These are phyloP conservation scores for Dascillus cervinus DNA, from an alignment of 2,888 invertebrate species.

Conservation along the genomic window DNA sequence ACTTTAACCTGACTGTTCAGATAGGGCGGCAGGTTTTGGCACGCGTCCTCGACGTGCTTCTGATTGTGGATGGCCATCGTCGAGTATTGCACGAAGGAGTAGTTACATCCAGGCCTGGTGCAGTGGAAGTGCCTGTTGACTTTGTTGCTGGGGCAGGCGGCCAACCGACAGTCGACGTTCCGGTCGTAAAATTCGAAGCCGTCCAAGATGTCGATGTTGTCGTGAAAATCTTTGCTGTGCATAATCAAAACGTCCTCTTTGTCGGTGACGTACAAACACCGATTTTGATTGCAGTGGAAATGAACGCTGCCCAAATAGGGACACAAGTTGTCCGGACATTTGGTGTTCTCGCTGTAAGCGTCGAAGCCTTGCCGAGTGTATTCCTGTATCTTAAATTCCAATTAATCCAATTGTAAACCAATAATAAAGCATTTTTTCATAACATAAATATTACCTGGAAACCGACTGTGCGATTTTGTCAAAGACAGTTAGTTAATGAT, in stretches of 20 bases:
- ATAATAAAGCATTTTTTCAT: too few species aligned
- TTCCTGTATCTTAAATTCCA: conserved; percentile 42
- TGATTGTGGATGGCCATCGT: conserved; percentile 66
- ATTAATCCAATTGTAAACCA: not conserved
- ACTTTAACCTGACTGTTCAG: conserved; percentile 24
- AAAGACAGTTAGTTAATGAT: too few species aligned
- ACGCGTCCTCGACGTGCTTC: conserved; percentile 47
- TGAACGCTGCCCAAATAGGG: conserved; percentile 63
- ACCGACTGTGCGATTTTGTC: too few species aligned
- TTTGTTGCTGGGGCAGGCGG: conserved; percentile 61
- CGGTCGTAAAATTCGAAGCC: conserved; percentile 80
- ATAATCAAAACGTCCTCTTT: conserved; percentile 68
- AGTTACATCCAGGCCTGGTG: conserved; percentile 59
- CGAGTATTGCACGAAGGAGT: conserved; percentile 66
- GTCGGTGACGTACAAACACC: conserved; percentile 79
- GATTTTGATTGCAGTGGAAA: conserved; percentile 75
- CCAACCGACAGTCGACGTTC: conserved; percentile 60
- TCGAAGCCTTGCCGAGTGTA: conserved; percentile 57
- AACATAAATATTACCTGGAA: too few species aligned
- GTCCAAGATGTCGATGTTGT: conserved; percentile 70
- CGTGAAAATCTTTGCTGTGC: conserved; percentile 82
- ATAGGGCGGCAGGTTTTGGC: conserved; percentile 13
- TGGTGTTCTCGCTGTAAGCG: conserved; percentile 51
- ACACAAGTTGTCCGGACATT: conserved; percentile 71
- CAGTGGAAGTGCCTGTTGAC: conserved; percentile 73